Conservation (phyloP, 2,888 invertebrate species). For the Aspidiotus destructor region DNA sequence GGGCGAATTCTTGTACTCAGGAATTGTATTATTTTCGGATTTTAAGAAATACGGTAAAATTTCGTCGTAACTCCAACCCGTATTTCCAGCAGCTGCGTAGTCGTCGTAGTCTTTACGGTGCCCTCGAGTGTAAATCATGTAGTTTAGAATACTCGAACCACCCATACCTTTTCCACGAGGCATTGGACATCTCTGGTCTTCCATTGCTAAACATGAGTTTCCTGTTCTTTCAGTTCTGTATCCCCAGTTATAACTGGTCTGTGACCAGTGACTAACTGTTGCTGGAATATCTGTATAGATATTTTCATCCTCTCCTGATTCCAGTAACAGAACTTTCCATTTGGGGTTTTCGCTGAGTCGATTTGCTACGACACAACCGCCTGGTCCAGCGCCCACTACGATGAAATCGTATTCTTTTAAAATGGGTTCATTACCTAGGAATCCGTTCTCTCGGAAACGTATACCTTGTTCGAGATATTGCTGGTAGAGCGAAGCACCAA, state of each 20-base stretch:
- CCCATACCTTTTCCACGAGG: constrained; percentile 38
- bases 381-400: constrained; percentile 56
- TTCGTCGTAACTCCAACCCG: constrained; percentile 44
- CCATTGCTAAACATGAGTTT: constrained; percentile 47
- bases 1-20: constrained; percentile 36
- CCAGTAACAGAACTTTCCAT: constrained; percentile 55
- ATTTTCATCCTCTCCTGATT: constrained; percentile 51
- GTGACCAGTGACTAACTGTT: constrained; percentile 48
- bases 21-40: constrained; percentile 39
- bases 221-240: constrained; percentile 57
- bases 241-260: constrained; percentile 59
- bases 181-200: constrained; percentile 37
- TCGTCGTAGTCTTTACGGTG: constrained; percentile 38
- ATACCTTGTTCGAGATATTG: constrained; percentile 36
- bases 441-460: constrained; percentile 37
- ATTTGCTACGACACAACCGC: constrained; percentile 60
- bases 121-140: constrained; percentile 46
- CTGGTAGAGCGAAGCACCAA: constrained; percentile 34
- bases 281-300: constrained; percentile 52
- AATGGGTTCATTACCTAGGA: constrained; percentile 36
- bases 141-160: constrained; percentile 50
- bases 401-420: constrained; percentile 39
- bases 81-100: constrained; percentile 38
- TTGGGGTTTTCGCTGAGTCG: constrained; percentile 54
- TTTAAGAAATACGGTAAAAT: constrained; percentile 41